A percentile compares a stretch with the other conserved stretches of the same genome.
Conservation (phyloP, 1,140 invertebrate species). For the Bombus waltoni region DNA sequence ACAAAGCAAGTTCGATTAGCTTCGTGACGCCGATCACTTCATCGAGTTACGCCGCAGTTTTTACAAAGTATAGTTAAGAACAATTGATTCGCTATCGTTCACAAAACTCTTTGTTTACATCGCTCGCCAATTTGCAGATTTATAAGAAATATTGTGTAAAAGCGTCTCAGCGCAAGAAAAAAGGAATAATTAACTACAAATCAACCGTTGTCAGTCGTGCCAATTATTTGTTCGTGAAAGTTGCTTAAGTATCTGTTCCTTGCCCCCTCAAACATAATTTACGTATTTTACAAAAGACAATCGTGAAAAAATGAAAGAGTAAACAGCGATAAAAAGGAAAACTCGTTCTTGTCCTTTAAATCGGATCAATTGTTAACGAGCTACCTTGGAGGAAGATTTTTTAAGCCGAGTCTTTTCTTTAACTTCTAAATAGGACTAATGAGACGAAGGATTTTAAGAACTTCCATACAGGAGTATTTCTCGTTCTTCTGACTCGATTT, state of each 20-base stretch:
- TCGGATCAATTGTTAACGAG: background rate
- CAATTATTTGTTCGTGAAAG: constrained; percentile 21
- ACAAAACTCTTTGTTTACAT: background rate
- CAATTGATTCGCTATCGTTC: background rate
- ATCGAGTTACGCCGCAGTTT: background rate
- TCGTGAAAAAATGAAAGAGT: background rate
- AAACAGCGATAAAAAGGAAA: background rate
- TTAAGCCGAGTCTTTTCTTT: background rate
- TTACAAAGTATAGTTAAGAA: constrained; percentile 19
- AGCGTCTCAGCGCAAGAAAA: background rate
- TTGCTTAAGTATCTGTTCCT: constrained; percentile 1
- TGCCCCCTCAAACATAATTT: background rate
- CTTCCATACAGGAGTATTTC: background rate
- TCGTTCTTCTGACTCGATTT: background rate
- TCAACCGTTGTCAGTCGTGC: background rate
- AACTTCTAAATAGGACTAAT: background rate
- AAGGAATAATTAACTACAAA: background rate
- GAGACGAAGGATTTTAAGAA: background rate
- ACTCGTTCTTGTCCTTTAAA: background rate
- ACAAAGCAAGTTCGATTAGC: background rate
- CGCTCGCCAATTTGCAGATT: background rate
- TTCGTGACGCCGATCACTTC: background rate
- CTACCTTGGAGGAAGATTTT: background rate
- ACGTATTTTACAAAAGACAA: background rate
- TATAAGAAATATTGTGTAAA: background rate